Conservation (phyloP, 1,140 invertebrate genomes). For the Cephus cinctus region DNA sequence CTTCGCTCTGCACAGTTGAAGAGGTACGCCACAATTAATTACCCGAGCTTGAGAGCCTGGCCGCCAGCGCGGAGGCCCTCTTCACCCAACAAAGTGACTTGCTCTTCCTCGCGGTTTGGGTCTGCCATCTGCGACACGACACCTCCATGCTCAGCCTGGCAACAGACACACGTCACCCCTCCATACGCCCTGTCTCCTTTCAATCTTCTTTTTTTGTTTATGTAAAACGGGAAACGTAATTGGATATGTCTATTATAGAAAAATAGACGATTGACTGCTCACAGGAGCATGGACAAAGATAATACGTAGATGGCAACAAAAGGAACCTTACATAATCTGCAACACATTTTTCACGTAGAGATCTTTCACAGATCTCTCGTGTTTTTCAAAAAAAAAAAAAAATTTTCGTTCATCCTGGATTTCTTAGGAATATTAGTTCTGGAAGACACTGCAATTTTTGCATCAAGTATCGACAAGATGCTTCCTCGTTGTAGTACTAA, state of each 20-base stretch:
- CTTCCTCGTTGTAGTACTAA: no score
- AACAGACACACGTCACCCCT: slow-evolving; percentile 60
- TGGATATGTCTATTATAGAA: slow-evolving; percentile 1
- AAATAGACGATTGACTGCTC: no score
- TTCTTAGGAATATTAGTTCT: no score
- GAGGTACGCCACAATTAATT: slow-evolving; percentile 58
- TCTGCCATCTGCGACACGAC: slow-evolving; percentile 82
- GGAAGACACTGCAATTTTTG: no score
- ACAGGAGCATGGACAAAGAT: no score
- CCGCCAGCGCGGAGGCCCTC: slow-evolving; percentile 89
- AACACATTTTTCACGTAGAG: no score
- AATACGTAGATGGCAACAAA: no score
- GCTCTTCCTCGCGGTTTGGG: slow-evolving; percentile 89
- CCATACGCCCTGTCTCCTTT: slow-evolving; percentile 47
- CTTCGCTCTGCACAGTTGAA: slow-evolving; percentile 37
- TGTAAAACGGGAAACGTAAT: slow-evolving; percentile 8
- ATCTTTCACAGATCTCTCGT: no score
- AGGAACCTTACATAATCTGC: no score
- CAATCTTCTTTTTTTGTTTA: slow-evolving; percentile 10
- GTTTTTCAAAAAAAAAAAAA: no score
- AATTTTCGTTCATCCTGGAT: no score
- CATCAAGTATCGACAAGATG: no score
- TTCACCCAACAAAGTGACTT: slow-evolving; percentile 90
- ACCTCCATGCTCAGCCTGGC: slow-evolving; percentile 65
- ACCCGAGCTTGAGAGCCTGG: slow-evolving; percentile 93